Evolutionary conservation across 2,888 invertebrate genomes (phyloP), one percentile per base, ranked within the genome.

Genomic region (Scaeva pyrastri): DNA sequence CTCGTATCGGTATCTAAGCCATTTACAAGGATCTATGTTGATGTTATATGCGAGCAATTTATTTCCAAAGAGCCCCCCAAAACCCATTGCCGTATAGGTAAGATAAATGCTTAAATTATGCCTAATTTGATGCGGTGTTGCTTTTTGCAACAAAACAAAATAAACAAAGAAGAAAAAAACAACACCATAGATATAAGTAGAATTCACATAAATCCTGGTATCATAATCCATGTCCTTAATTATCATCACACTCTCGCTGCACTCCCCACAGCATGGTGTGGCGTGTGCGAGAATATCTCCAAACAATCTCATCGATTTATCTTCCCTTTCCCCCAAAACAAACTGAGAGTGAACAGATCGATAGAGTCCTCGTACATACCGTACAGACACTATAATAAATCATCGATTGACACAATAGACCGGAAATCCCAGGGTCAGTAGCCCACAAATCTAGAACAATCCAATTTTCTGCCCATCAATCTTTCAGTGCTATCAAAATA

Each of bases 401-500:
- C 81, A 85, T 76, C 76, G 62, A 81, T 73, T 81, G 77, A 80
- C 66, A 72, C 26, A 43, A 72, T 71, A 66, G 64, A 45, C 72
- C 76, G 60, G 45, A 80, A 76, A 55, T 76, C 71, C 71, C 55
- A 52, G 64, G 84, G 85, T 77, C 76, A 85, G 58, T 39, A 48
- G 55, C 72, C 68, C 50, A 71, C 76, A 85, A 85, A 81, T 85
- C 81, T 68, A 85, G 68, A 73, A 80, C 72, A 76, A 82, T 86
- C 74, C 82, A 86, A 86, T 86, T 82, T 77, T 77, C 73, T 77
- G 73, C 74, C 70, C 86, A 82, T 86, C 86, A 86, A 86, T 86
- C 86, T 82, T 82, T 43, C 64, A 70, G 36, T 56, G 58, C 16
- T 52, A 58, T 76, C 76, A 48, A 26, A 71, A 71, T 55, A 58